phyloP scores from a whole-genome alignment of 2,888 invertebrate genomes.

The Netelia melanura region DNA sequence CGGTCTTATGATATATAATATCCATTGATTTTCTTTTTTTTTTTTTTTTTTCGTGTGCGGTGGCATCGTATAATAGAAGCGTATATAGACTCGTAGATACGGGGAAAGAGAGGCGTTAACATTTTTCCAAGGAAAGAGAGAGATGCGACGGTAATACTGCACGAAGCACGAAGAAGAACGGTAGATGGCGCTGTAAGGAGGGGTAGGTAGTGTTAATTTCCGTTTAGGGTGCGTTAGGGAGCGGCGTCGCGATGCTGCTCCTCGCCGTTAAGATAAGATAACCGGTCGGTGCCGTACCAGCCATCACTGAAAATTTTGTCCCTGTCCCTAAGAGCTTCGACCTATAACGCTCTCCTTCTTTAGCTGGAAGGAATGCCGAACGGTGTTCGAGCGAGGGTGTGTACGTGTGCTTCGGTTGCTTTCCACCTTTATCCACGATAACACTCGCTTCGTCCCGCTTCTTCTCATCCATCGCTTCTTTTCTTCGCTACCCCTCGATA shows the following conservation, averaged over 20 bases:
- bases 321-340: slow-evolving; percentile 57
- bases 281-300: slow-evolving; percentile 71
- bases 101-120: slow-evolving; percentile 27
- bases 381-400: neutral
- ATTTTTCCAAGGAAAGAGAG: slow-evolving; percentile 13
- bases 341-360: slow-evolving; percentile 61
- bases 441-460: neutral
- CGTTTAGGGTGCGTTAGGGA: slow-evolving; percentile 82
- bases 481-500: neutral
- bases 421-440: neutral
- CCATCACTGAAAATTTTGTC: slow-evolving; percentile 57
- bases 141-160: neutral
- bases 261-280: slow-evolving; percentile 82
- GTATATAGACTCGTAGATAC: slow-evolving; percentile 25
- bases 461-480: neutral
- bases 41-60: slow-evolving; percentile 66
- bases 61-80: slow-evolving; percentile 66
- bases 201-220: slow-evolving; percentile 82
- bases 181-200: slow-evolving; percentile 49
- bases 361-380: slow-evolving; percentile 12
- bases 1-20: slow-evolving; percentile 73
- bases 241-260: slow-evolving; percentile 75
- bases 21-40: slow-evolving; percentile 79
- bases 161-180: slow-evolving; percentile 23
- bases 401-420: neutral